A percentile compares a stretch with the other conserved stretches of the same genome.
Conservation (phyloP, 53 echinoderm and acorn worm genomes). For the Pentamera pediparva region DNA sequence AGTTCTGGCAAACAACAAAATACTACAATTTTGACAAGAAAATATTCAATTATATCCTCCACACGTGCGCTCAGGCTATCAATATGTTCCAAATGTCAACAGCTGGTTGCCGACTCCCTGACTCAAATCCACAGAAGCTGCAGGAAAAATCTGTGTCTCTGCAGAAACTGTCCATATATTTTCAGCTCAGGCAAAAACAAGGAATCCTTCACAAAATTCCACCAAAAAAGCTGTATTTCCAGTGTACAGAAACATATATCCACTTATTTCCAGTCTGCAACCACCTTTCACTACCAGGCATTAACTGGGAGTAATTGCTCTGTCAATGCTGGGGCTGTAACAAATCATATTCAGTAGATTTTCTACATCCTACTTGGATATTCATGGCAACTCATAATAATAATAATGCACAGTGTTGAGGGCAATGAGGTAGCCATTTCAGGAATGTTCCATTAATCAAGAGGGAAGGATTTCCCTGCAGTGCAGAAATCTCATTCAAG, state of each 20-base stretch:
- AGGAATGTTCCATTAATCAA: conserved; percentile 23
- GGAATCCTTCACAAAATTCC: too few relatives aligned
- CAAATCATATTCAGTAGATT: conserved; percentile 35
- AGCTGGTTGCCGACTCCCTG: conserved; percentile 21
- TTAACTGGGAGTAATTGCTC: conserved; percentile 27
- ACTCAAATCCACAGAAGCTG: background rate
- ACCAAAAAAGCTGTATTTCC: too few relatives aligned
- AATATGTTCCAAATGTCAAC: conserved; percentile 28
- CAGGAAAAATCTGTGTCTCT: too few relatives aligned
- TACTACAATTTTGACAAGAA: too few relatives aligned
- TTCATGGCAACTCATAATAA: conserved; percentile 39
- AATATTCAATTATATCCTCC: background rate
- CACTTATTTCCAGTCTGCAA: conserved; percentile 15
- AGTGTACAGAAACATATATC: conserved; percentile 18
- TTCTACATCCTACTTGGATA: conserved; percentile 23
- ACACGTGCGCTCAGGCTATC: conserved; percentile 21
- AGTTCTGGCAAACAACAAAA: too few relatives aligned
- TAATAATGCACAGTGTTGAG: conserved; percentile 35
- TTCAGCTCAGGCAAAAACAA: too few relatives aligned
- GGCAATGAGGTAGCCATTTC: conserved; percentile 31
- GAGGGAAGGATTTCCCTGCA: too few relatives aligned
- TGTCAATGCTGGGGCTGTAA: conserved; percentile 40
- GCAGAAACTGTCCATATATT: too few relatives aligned
- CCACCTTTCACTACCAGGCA: conserved; percentile 20
- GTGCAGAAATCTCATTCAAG: too few relatives aligned